These are phyloP conservation scores for Balaenoptera acutorostrata DNA, from an alignment of 2,113 vertebrate species.

Conservation along the genomic window DNA sequence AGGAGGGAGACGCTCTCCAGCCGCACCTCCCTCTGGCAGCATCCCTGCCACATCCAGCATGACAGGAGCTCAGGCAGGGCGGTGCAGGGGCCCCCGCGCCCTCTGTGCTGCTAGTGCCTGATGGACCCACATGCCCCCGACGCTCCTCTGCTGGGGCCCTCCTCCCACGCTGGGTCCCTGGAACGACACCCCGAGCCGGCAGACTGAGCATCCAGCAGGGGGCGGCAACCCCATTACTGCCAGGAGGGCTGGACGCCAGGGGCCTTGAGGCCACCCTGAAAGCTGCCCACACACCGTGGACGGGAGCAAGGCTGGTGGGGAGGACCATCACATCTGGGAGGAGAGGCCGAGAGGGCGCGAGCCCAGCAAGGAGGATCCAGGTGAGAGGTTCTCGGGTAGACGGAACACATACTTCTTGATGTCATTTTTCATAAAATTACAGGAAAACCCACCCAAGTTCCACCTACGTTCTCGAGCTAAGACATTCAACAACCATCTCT, in stretches of 20 bases:
- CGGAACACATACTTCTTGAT: neutral
- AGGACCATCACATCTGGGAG: neutral
- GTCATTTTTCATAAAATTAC: neutral
- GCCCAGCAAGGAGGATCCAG: neutral
- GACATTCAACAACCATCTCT: neutral
- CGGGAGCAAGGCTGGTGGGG: neutral
- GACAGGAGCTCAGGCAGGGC: neutral
- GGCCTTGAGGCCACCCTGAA: neutral
- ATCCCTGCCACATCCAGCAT: neutral
- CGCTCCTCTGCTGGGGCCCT: neutral
- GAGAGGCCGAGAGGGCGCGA: neutral
- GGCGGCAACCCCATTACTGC: neutral
- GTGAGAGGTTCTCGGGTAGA: neutral
- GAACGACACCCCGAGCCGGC: neutral
- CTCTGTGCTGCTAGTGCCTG: neutral
- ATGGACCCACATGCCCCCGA: rapidly evolving
- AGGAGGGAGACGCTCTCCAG: neutral
- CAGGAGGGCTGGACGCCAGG: neutral
- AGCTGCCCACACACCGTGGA: too few species aligned
- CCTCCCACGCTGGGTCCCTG: neutral
- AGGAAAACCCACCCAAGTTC: neutral
- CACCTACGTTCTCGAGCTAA: rapidly evolving
- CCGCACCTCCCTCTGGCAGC: neutral
- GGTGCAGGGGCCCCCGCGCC: rapidly evolving
- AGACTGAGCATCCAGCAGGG: rapidly evolving